Base-by-base conservation (phyloP, 1,140 invertebrate genomes). In the Dinothrombium tinctorium region DNA sequence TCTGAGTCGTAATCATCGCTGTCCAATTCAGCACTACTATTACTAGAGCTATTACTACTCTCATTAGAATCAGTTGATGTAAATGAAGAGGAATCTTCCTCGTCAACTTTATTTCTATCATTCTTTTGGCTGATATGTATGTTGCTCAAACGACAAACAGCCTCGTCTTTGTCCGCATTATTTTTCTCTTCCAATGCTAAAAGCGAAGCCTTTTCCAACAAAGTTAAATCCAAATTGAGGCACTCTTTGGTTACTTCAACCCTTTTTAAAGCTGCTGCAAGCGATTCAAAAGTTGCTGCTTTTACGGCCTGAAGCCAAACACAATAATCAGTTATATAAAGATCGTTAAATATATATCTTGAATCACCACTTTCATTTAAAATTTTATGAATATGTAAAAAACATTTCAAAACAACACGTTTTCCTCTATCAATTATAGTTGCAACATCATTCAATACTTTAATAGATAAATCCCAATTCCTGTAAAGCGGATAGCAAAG, bases 251-350 rank as follows among this genome's bases (percentile, higher is more conserved):
- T 37, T 28, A 45, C 17, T 22, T 45, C 15, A 26, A 46, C 41
- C 31, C 33, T 49, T 44, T 51, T 42, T 28, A 68, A 50, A 19
- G 53, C 52, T 25, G 54, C 45, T 25, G 55, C 49, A 19, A 71
- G 45, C 12, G 59, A 55, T 9, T 15, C 21, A 17, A 49, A 47
- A 14, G 21, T 23, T 11, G 28, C 17, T 40, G 59, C 52, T 14
- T 61, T 56, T 19, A 62, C 53, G 53, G 72, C 67, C 59, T 86
- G 81, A 26, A 87, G 59, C 69, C 79, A 89, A 38, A 81, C 67
- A 49, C 81, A 70, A 55, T 84, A 86, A 59, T 87, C 79, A 46
- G 73, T 75, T 31, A 89, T 76, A 51, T 83, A 87, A 1, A 89
- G 56, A 53, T 84, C 73, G 58, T 87, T 87, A 9, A 87, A 57